These are phyloP conservation scores for Coleophora deauratella DNA, from an alignment of 2,888 invertebrate genomes.

Conservation along the genomic window DNA sequence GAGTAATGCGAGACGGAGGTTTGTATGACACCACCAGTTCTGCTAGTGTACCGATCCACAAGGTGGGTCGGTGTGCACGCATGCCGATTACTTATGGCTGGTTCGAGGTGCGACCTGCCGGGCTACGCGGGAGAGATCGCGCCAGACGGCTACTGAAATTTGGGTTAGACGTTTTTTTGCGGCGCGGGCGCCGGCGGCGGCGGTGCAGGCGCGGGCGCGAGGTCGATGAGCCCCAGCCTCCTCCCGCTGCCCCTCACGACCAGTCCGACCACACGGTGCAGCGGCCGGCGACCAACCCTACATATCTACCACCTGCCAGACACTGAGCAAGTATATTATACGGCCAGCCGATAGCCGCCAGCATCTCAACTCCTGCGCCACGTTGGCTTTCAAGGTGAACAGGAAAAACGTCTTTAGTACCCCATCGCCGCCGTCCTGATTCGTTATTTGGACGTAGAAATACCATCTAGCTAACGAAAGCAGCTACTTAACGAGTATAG, in stretches of 20 bases:
- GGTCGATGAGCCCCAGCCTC: conserved; percentile 57
- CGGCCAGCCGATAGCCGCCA: conserved; percentile 22
- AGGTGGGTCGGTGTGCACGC: conserved; percentile 27
- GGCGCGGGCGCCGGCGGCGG: conserved; percentile 41
- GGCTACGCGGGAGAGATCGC: conserved; percentile 48
- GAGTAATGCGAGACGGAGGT: too few relatives aligned
- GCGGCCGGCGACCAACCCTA: conserved; percentile 57
- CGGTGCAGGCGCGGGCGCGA: conserved; percentile 38
- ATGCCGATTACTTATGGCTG: conserved; percentile 44
- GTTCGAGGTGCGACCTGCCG: conserved; percentile 20
- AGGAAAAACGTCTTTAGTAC: too few relatives aligned
- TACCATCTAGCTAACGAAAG: too few relatives aligned
- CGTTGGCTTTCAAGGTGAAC: conserved; percentile 29
- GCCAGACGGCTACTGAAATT: conserved; percentile 67
- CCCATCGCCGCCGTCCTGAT: conserved; percentile 1
- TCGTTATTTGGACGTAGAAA: conserved; percentile 1
- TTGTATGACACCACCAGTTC: too few relatives aligned
- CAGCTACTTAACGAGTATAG: too few relatives aligned
- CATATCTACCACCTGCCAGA: conserved; percentile 71
- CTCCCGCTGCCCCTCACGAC: conserved; percentile 41
- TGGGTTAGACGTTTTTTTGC: conserved; percentile 62
- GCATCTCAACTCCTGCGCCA: conserved; percentile 6
- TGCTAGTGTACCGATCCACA: too few relatives aligned
- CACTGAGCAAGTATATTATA: conserved; percentile 55
- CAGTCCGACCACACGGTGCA: conserved; percentile 68